phyloP scores from a whole-genome alignment of 2,113 vertebrate species.

The Xenopus borealis region DNA sequence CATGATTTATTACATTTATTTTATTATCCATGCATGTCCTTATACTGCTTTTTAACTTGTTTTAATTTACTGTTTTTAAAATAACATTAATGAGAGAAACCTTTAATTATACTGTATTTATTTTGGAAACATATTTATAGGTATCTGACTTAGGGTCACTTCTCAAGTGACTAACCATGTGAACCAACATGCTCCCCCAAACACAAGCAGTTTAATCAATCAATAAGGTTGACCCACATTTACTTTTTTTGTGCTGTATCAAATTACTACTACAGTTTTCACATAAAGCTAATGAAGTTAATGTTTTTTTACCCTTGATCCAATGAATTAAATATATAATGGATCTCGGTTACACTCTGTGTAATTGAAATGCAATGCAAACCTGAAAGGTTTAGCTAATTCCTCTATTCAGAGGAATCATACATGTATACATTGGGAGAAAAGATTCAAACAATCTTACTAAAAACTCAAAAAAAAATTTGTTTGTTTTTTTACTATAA shows the following conservation, averaged over 20 bases:
- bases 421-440: too few species aligned
- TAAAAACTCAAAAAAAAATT: too few species aligned
- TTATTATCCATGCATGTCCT: neutral
- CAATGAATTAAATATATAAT: conserved; percentile 24
- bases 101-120: conserved; percentile 23
- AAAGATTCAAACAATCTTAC: too few species aligned
- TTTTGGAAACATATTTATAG: conserved; percentile 19
- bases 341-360: neutral
- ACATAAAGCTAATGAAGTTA: conserved; percentile 39
- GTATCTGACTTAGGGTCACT: conserved; percentile 14
- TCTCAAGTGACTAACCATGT: conserved; percentile 22
- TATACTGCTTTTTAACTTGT: neutral
- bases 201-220: conserved; percentile 38
- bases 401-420: neutral
- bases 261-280: conserved; percentile 19
- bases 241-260: conserved; percentile 5
- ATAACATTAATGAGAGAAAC: neutral
- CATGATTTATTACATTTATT: neutral
- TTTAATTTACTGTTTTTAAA: conserved; percentile 9
- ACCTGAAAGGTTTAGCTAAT: neutral
- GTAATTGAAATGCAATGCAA: neutral
- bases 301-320: conserved; percentile 25
- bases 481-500: too few species aligned
- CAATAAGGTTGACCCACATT: conserved; percentile 15
- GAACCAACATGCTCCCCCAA: conserved; percentile 29